Percentiles rank a stretch among this genome's conserved stretches.
phyloP scores from a whole-genome alignment of 2,113 vertebrate species.

The Zosterops hypoxanthus region DNA sequence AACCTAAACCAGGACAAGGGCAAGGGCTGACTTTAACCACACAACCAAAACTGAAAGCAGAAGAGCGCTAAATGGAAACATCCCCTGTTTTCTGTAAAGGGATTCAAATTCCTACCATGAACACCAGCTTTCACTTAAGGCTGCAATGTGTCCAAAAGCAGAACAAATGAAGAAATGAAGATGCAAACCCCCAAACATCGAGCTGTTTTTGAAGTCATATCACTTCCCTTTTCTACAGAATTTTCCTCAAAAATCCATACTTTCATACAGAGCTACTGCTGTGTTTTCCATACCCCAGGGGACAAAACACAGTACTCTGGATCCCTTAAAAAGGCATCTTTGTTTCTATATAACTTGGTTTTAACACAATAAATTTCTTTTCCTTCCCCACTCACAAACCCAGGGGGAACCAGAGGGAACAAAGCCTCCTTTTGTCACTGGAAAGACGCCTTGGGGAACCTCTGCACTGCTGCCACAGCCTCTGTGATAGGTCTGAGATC shows the following conservation, averaged over 20 bases:
- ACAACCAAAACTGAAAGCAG: rapidly evolving
- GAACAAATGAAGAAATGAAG: background rate
- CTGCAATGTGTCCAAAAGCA: background rate
- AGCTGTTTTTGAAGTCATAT: background rate
- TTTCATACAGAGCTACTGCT: background rate
- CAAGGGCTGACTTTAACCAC: background rate
- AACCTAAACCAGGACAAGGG: background rate
- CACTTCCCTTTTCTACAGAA: background rate
- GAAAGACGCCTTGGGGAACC: background rate
- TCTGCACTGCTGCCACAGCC: rapidly evolving
- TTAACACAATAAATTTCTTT: background rate
- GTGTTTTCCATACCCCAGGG: background rate
- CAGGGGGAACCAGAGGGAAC: background rate
- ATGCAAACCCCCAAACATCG: background rate
- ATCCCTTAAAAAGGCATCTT: background rate
- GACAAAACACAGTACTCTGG: background rate
- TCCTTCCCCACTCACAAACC: background rate
- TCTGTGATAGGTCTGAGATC: background rate
- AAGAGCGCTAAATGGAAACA: background rate
- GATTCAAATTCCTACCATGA: background rate
- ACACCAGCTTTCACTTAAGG: background rate
- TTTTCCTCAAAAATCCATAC: background rate
- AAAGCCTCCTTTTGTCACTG: background rate
- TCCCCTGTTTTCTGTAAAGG: background rate
- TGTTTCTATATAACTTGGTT: background rate